These are phyloP conservation scores for Puffinus mauretanicus DNA, from an alignment of 2,113 vertebrate species.

Conservation along the genomic window DNA sequence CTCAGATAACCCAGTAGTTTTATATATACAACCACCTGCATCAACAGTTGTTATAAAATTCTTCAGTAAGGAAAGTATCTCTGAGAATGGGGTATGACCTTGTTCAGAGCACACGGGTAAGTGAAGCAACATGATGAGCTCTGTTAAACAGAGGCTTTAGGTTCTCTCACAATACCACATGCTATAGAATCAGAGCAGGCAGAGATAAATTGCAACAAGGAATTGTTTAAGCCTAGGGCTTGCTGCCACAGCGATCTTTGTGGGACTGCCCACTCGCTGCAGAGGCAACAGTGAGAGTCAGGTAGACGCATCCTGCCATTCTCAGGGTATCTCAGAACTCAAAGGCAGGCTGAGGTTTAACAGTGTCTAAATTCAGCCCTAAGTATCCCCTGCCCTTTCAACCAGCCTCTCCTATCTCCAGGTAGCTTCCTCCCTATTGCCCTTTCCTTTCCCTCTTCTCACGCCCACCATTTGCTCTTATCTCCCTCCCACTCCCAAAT, in stretches of 20 bases:
- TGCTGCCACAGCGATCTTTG: neutral
- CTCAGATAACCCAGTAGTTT: neutral
- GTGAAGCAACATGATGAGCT: neutral
- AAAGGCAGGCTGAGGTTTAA: neutral
- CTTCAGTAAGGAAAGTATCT: neutral
- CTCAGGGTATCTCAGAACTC: neutral
- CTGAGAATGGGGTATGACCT: neutral
- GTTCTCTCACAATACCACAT: neutral
- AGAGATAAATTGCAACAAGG: neutral
- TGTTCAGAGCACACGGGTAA: neutral
- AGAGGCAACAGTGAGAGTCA: neutral
- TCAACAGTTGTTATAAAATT: neutral
- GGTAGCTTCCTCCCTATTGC: neutral
- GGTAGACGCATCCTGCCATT: neutral
- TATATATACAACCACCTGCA: neutral
- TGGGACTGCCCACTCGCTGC: neutral
- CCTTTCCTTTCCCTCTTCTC: neutral
- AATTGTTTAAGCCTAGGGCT: neutral
- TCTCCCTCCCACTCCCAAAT: neutral
- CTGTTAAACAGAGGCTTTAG: neutral
- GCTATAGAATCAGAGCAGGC: neutral
- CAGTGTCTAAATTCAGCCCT: neutral
- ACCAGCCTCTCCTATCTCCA: neutral
- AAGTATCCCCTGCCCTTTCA: neutral
- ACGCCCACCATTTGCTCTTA: neutral